phyloP scores from a whole-genome alignment of 2,797 vertebrate species.

The Dryobates pubescens region DNA sequence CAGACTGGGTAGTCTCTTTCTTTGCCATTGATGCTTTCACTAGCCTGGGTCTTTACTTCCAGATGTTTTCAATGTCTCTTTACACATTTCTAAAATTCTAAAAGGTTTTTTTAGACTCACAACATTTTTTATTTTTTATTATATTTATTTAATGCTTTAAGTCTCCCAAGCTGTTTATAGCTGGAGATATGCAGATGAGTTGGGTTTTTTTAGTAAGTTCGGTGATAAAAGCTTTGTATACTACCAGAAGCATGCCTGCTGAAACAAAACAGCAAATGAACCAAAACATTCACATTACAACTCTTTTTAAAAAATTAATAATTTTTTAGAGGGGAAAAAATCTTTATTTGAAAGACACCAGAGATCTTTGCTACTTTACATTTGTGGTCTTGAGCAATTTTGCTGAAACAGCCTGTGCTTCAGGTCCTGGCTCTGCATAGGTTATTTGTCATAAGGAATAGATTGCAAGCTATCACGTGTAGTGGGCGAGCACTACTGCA shows the following conservation, averaged over 20 bases:
- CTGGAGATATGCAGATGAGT: neutral
- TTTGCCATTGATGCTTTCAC: neutral
- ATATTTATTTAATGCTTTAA: neutral
- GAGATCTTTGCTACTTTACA: neutral
- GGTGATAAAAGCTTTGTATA: neutral
- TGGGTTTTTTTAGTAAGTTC: neutral
- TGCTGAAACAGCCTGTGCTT: neutral
- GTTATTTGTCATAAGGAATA: constrained; percentile 14
- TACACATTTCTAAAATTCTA: neutral
- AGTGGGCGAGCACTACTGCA: neutral
- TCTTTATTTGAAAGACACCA: neutral
- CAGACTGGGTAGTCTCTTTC: neutral
- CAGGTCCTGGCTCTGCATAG: neutral
- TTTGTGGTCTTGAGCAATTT: neutral
- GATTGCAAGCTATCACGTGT: neutral
- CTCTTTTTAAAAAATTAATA: neutral
- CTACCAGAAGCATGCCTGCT: rapidly evolving
- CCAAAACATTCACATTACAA: neutral
- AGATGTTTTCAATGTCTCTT: neutral
- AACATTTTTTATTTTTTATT: neutral
- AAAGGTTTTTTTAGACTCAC: neutral
- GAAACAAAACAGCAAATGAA: neutral
- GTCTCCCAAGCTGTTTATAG: neutral
- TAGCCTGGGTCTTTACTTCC: neutral
- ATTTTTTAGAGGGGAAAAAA: neutral